phyloP scores from a whole-genome alignment of 2,888 invertebrate genomes.

The Ctena decussata region DNA sequence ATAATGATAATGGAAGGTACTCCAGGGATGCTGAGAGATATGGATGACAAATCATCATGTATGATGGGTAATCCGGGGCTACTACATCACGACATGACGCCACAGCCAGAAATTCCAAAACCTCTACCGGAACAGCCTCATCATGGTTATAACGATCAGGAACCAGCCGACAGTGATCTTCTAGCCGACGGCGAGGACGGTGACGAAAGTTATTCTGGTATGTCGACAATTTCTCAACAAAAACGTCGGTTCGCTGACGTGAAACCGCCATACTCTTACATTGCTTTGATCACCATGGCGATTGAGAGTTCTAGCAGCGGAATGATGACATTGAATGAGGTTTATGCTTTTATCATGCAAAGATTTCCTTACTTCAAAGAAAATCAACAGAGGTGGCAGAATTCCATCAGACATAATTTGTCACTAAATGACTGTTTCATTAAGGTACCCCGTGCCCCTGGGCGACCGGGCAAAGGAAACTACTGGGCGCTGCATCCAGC shows the following conservation, averaged over 20 bases:
- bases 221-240: slow-evolving; percentile 83
- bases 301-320: slow-evolving; percentile 99
- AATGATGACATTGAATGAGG: slow-evolving; percentile 96
- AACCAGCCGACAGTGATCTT: slow-evolving; percentile 51
- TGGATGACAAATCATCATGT: slow-evolving; percentile 64
- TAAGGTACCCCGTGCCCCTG: slow-evolving; percentile 90
- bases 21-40: slow-evolving; percentile 33
- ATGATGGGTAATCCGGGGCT: slow-evolving; percentile 67
- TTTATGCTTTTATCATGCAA: slow-evolving; percentile 96
- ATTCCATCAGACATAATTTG: slow-evolving; percentile 93
- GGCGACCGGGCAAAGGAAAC: slow-evolving; percentile 86
- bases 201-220: slow-evolving; percentile 66
- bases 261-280: slow-evolving; percentile 99
- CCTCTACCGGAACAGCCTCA: not conserved
- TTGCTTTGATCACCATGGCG: slow-evolving; percentile 99
- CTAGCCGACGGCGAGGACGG: slow-evolving; percentile 54
- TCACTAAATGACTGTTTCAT: slow-evolving; percentile 99
- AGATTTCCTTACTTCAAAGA: slow-evolving; percentile 94
- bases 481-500: slow-evolving; percentile 86
- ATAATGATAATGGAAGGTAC: slow-evolving; percentile 46
- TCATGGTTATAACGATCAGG: slow-evolving; percentile 39
- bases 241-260: slow-evolving; percentile 90
- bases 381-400: slow-evolving; percentile 92
- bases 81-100: slow-evolving; percentile 54
- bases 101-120: slow-evolving; percentile 16